Conservation (phyloP, 30 jellyfish, hydroid and myxozoan genomes). For the Pelagia noctiluca region DNA sequence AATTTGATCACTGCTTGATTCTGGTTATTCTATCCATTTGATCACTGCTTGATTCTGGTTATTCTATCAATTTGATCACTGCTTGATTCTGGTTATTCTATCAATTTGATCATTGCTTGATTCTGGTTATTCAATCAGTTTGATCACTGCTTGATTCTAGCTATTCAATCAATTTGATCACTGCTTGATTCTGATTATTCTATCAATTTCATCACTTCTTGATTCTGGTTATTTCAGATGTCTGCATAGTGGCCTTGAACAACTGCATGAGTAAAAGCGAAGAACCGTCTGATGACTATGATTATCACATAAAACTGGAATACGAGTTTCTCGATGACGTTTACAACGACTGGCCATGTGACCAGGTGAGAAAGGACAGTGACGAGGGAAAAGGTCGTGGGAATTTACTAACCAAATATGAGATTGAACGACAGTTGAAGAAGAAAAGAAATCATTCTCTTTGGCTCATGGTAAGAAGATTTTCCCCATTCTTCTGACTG, state of each 20-base stretch:
- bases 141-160: constrained; percentile 4
- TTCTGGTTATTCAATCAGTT: no score
- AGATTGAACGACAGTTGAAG: constrained; percentile 63
- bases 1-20: not conserved
- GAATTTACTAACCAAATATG: constrained; percentile 55
- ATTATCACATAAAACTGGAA: constrained; percentile 68
- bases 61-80: not conserved
- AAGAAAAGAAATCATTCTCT: constrained; percentile 74
- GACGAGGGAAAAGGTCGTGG: constrained; percentile 79
- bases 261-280: constrained; percentile 69
- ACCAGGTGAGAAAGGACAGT: constrained; percentile 73
- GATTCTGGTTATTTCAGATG: constrained; percentile 74
- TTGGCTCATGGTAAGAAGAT: constrained; percentile 69
- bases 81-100: not conserved
- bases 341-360: constrained; percentile 87
- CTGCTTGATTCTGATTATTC: constrained; percentile 16
- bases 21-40: not conserved
- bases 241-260: constrained; percentile 68
- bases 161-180: constrained; percentile 8
- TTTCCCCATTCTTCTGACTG: not conserved
- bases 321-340: constrained; percentile 93
- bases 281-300: constrained; percentile 69
- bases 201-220: constrained; percentile 33
- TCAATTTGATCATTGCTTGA: constrained; percentile 3
- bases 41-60: not conserved